A percentile compares a stretch with the other conserved stretches of the same genome.
These are phyloP conservation scores for Automeris io DNA, from an alignment of 2,888 invertebrate species.

Conservation along the genomic window DNA sequence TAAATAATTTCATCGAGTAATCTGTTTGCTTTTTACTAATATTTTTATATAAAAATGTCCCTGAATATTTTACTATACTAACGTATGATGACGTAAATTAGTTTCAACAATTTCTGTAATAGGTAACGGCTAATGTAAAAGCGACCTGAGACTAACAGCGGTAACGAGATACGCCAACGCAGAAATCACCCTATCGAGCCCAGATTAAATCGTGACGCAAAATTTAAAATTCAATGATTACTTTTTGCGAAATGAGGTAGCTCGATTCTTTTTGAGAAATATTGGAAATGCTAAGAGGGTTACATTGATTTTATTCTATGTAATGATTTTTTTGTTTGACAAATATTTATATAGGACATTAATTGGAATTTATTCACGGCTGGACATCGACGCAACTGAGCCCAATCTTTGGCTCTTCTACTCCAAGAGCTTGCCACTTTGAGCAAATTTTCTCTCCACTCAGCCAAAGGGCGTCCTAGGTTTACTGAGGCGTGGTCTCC, in stretches of 20 bases:
- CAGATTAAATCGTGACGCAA: neutral
- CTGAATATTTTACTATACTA: too few relatives aligned
- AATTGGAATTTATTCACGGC: too few relatives aligned
- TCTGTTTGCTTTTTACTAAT: neutral
- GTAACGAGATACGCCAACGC: neutral
- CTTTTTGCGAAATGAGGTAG: neutral
- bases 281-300: neutral
- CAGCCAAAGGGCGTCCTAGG: too few relatives aligned
- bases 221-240: neutral
- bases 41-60: too few relatives aligned
- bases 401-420: too few relatives aligned
- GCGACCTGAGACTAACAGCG: neutral
- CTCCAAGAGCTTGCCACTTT: too few relatives aligned
- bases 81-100: too few relatives aligned
- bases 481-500: too few relatives aligned
- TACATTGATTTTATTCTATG: neutral
- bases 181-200: neutral
- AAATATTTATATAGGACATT: too few relatives aligned
- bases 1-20: neutral
- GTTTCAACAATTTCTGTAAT: neutral
- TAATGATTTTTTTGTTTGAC: too few relatives aligned
- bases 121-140: neutral
- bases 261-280: neutral
- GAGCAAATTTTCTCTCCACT: too few relatives aligned
- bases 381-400: too few relatives aligned